These are phyloP conservation scores for Cantharis rufa DNA, from an alignment of 2,888 invertebrate species.

Conservation along the genomic window DNA sequence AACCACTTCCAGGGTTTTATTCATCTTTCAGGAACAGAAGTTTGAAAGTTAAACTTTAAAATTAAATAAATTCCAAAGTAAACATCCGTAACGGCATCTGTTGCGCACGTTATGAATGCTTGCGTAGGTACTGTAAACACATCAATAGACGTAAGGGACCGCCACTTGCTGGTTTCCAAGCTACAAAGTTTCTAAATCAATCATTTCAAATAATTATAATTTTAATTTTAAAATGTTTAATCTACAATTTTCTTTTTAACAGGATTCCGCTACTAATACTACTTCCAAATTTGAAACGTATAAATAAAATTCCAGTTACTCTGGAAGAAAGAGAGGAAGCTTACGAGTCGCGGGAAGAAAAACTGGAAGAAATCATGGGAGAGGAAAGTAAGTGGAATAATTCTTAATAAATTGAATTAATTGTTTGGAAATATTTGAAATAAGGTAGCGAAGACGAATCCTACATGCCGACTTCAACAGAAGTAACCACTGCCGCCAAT, in stretches of 20 bases:
- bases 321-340: conserved; percentile 59
- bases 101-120: conserved; percentile 17
- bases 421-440: not conserved
- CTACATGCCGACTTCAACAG: conserved; percentile 25
- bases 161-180: conserved; percentile 10
- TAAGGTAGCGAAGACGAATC: conserved; percentile 18
- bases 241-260: not conserved
- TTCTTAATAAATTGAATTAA: not conserved
- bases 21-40: not conserved
- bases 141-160: conserved; percentile 6
- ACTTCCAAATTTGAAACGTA: conserved; percentile 59
- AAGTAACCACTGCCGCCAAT: not conserved
- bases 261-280: conserved; percentile 58
- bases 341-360: conserved; percentile 38
- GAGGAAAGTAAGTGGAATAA: conserved; percentile 47
- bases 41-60: not conserved
- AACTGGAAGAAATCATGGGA: conserved; percentile 46
- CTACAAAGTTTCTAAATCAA: not conserved
- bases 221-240: too few species aligned
- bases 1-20: not conserved
- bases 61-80: not conserved
- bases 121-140: conserved; percentile 5
- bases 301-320: conserved; percentile 60
- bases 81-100: conserved; percentile 17
- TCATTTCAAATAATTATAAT: not conserved